phyloP scores from a whole-genome alignment of 2,888 invertebrate genomes.

The Caenorhabditis wallacei region DNA sequence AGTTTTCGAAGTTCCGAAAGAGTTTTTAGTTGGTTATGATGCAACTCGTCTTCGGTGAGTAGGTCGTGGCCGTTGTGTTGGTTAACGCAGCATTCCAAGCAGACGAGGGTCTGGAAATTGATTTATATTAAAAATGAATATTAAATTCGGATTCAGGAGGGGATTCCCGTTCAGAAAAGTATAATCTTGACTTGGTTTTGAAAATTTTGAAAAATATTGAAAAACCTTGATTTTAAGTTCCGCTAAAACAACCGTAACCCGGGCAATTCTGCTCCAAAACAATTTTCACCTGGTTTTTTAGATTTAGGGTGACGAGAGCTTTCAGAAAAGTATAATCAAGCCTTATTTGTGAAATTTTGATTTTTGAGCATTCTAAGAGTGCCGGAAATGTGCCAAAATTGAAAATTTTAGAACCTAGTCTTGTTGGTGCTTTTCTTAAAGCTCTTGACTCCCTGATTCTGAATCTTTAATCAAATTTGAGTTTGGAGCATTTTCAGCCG shows the following conservation, averaged over 20 bases:
- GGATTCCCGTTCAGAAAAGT: neutral
- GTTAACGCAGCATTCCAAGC: slow-evolving; percentile 81
- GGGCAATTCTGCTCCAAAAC: neutral
- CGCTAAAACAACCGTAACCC: neutral
- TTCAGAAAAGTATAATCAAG: neutral
- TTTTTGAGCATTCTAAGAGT: neutral
- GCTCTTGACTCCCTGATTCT: too few species aligned
- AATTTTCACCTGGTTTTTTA: neutral
- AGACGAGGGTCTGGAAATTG: slow-evolving; percentile 68
- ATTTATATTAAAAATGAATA: neutral
- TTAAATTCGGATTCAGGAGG: neutral
- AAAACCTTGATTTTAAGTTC: neutral
- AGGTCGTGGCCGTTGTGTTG: slow-evolving; percentile 80
- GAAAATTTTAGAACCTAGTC: neutral
- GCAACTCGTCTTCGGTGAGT: slow-evolving; percentile 72
- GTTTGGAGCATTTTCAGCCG: neutral
- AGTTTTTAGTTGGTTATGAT: slow-evolving; percentile 72
- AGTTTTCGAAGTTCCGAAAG: slow-evolving; percentile 71
- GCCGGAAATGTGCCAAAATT: too few species aligned
- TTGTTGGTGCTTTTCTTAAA: too few species aligned
- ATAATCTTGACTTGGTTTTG: neutral
- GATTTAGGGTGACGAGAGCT: neutral
- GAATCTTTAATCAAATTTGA: too few species aligned
- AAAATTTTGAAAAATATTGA: neutral
- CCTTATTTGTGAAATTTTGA: neutral